These are phyloP conservation scores for Nowickia ferox DNA, from an alignment of 2,888 invertebrate species.

Conservation along the genomic window DNA sequence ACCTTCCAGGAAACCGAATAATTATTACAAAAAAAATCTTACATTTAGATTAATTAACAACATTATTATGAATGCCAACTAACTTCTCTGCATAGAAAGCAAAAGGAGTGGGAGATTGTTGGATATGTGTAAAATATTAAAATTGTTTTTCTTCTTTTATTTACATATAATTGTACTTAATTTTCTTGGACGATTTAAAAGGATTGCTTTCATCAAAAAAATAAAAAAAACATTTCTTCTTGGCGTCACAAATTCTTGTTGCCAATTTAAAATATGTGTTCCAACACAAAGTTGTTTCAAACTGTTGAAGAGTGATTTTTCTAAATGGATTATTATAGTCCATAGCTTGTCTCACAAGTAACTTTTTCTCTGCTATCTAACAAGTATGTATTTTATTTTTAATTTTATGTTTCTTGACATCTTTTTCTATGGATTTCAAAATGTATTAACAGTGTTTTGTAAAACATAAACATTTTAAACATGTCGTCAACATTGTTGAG, in stretches of 20 bases:
- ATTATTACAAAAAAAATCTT: too few species aligned
- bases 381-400: constrained; percentile 24
- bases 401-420: constrained; percentile 49
- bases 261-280: constrained; percentile 22
- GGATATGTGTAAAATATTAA: too few species aligned
- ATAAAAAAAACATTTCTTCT: background rate
- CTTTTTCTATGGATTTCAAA: constrained; percentile 43
- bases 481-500: constrained; percentile 64
- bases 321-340: constrained; percentile 45
- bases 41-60: too few species aligned
- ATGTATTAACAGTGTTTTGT: constrained; percentile 23
- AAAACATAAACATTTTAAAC: constrained; percentile 49
- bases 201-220: too few species aligned
- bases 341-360: constrained; percentile 31
- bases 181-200: too few species aligned
- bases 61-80: too few species aligned
- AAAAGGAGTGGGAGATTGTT: too few species aligned
- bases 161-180: too few species aligned
- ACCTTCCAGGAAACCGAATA: too few species aligned
- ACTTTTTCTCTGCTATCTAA: background rate
- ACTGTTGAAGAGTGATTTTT: constrained; percentile 3
- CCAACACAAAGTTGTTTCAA: constrained; percentile 1
- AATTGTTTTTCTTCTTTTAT: too few species aligned
- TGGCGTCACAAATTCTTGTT: background rate
- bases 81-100: too few species aligned